Percentiles rank a stretch among this genome's conserved stretches.
These are phyloP conservation scores for Laspeyria flexula DNA, from an alignment of 2,888 invertebrate genomes.

Conservation along the genomic window DNA sequence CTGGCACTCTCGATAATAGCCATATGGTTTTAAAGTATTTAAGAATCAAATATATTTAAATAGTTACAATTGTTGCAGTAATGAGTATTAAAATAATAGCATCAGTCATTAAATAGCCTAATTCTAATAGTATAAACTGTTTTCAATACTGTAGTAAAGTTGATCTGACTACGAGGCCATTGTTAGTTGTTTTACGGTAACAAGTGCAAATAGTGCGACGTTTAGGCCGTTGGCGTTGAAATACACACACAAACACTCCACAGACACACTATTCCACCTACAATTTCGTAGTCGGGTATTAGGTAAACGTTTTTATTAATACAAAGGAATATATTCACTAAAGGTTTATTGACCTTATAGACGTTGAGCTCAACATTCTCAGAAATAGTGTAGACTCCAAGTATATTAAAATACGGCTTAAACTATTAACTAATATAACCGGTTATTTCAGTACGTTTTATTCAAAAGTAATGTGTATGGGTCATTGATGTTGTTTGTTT, in stretches of 20 bases:
- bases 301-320: neutral
- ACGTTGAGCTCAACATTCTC: conserved; percentile 1
- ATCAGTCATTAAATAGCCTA: conserved; percentile 7
- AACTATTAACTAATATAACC: neutral
- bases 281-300: neutral
- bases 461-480: neutral
- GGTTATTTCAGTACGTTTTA: conserved; percentile 5
- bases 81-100: neutral
- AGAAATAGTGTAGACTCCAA: conserved; percentile 8
- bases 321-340: conserved; percentile 10
- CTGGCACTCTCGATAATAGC: conserved; percentile 11
- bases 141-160: neutral
- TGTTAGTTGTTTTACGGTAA: neutral
- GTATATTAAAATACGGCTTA: neutral
- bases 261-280: neutral
- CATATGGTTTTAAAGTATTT: conserved; percentile 2
- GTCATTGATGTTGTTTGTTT: conserved; percentile 5
- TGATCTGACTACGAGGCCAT: neutral
- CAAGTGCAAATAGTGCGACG: neutral
- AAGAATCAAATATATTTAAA: conserved; percentile 1
- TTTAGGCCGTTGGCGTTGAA: conserved; percentile 2
- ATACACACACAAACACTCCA: neutral
- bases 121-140: neutral
- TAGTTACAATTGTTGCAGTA: conserved; percentile 6
- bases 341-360: conserved; percentile 19